phyloP scores from a whole-genome alignment of 2,113 vertebrate genomes.

The Ivindomyrus marchei region DNA sequence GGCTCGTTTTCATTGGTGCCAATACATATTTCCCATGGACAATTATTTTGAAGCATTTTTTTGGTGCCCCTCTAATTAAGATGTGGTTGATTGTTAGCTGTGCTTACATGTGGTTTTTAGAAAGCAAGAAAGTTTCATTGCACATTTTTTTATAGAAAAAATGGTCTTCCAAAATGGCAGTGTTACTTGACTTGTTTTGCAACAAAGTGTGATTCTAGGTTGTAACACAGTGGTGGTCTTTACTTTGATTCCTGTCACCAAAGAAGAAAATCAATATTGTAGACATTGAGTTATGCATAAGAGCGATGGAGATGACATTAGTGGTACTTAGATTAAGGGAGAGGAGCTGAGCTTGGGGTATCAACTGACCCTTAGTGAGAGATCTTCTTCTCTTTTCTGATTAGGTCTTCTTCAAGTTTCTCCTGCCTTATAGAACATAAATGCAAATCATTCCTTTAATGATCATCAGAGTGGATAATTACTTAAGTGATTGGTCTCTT shows the following conservation, averaged over 20 bases:
- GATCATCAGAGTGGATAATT: background rate
- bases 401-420: background rate
- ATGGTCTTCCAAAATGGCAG: background rate
- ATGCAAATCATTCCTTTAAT: background rate
- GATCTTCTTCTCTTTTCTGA: slow-evolving; percentile 25
- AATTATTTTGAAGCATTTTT: background rate
- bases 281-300: background rate
- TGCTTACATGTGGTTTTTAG: background rate
- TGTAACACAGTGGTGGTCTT: background rate
- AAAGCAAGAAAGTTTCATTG: background rate
- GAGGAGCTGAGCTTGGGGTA: slow-evolving; percentile 9
- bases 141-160: background rate
- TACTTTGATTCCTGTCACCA: background rate
- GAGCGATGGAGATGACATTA: background rate
- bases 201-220: background rate
- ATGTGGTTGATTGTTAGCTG: background rate
- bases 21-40: background rate
- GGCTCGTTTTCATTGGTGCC: background rate
- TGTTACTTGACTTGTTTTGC: background rate
- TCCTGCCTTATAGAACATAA: slow-evolving; percentile 14
- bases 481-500: background rate
- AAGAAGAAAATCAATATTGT: background rate
- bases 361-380: slow-evolving; percentile 21
- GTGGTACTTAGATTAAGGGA: slow-evolving; percentile 24
- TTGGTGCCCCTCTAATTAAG: background rate